Base-by-base conservation (phyloP, 2,797 vertebrate species). In the Sphenodon punctatus region DNA sequence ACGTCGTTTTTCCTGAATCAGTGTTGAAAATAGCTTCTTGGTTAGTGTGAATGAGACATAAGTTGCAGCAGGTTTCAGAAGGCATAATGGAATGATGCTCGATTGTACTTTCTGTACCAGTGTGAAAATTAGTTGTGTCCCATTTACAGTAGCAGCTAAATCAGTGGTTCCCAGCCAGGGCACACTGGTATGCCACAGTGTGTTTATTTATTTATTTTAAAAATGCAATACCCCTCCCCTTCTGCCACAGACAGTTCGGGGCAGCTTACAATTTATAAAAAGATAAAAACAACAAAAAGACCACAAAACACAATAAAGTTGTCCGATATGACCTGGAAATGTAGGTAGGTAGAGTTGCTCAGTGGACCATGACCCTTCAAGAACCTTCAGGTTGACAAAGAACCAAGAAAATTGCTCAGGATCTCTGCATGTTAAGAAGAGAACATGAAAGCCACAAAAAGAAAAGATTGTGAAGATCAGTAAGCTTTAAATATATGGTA, bases 1-100 rank as follows among this genome's bases (percentile, higher is more conserved):
- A 79, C n/a, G 72, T 38, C 72, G 64, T 58, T 59, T 23, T 45
- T 38, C 74, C 78, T 76, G 48, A 78, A 86, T 75, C 53, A 17
- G 14, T 55, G 22, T 73, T 75, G 67, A 2, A 80, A 84, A 86
- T 42, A 38, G 23, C 65, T 75, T 67, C 23, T 82, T 49, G 78
- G 13, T 70, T 85, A 66, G 85, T 78, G 38, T 65, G 36, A 36
- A 36, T 36, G 34, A 36, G 34, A 34, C 8, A 36, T 36, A 34
- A 36, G 34, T 36, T 34, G 36, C 34, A 36, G 34, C 34, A 34
- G 36, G 34, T 82, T 74, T 41, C 16, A 58, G 51, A 82, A 82
- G 16, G 11, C 27, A 5, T 2, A 2, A 39, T 2, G 10, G 22
- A 60, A n/a, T n/a, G n/a, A 72, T 89, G 69, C 38, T 32, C 67